Conservation (phyloP, 2,797 vertebrate species). For the Chelon labrosus region DNA sequence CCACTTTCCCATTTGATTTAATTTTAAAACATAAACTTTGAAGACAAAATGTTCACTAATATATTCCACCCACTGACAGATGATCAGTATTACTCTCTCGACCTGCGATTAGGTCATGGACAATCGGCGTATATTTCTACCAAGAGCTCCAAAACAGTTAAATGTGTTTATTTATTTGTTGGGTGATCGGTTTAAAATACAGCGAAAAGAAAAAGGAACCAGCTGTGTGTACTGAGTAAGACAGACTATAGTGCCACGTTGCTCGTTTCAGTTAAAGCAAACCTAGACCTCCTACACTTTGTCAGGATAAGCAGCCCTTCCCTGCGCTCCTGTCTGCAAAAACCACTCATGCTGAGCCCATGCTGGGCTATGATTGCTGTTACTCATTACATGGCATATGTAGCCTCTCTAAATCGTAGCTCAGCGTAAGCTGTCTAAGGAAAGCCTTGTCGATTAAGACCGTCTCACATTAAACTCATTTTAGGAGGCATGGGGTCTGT, state of each 20-base stretch:
- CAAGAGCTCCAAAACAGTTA: background rate
- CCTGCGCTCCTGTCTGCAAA: constrained; percentile 15
- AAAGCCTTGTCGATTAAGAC: background rate
- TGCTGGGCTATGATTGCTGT: constrained; percentile 18
- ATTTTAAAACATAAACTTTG: no score
- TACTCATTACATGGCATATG: constrained; percentile 8
- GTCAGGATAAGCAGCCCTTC: constrained; percentile 14
- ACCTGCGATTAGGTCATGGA: background rate
- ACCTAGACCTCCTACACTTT: constrained; percentile 28
- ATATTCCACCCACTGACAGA: no score
- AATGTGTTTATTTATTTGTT: background rate
- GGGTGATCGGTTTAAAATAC: constrained; percentile 1
- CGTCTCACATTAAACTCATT: background rate
- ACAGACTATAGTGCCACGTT: background rate
- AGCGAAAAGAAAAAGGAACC: background rate
- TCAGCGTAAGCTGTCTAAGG: constrained; percentile 1
- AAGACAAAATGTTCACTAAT: no score
- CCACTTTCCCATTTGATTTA: no score
- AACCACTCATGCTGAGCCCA: constrained; percentile 11
- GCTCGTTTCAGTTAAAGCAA: constrained; percentile 14
- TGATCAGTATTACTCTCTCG: no score
- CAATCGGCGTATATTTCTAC: background rate
- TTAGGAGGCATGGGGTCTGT: background rate
- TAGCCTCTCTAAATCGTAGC: background rate
- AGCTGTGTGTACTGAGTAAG: constrained; percentile 1